Percentiles rank a stretch among this genome's conserved stretches.
phyloP scores from a whole-genome alignment of 2,797 vertebrate genomes.

The Cuniculus paca region DNA sequence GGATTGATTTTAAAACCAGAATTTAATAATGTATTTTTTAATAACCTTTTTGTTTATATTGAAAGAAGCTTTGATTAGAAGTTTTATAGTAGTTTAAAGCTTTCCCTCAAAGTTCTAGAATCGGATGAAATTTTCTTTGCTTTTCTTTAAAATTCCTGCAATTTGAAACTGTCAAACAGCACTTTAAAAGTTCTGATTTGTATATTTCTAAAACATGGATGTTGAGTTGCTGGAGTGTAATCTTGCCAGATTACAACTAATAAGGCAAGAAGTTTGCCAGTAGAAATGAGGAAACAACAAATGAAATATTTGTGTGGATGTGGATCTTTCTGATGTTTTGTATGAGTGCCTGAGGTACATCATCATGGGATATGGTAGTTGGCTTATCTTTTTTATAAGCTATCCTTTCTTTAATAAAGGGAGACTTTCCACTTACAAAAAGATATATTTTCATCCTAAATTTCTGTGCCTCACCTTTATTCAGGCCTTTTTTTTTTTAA shows the following conservation, averaged over 20 bases:
- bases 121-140: constrained; percentile 67
- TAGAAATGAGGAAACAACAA: constrained; percentile 24
- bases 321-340: constrained; percentile 7
- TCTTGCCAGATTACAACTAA: constrained; percentile 32
- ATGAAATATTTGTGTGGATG: not conserved
- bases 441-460: constrained; percentile 61
- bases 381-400: not conserved
- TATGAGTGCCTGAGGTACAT: not conserved
- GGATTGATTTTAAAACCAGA: constrained; percentile 49
- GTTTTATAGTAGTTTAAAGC: constrained; percentile 36
- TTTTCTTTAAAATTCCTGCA: constrained; percentile 77
- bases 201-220: constrained; percentile 59
- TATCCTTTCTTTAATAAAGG: not conserved
- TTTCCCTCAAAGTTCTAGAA: constrained; percentile 51
- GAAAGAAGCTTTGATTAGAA: constrained; percentile 30
- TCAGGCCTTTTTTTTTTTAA: constrained; percentile 50
- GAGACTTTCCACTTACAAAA: not conserved
- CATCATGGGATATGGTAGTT: not conserved
- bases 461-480: constrained; percentile 36
- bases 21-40: not conserved
- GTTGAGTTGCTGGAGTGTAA: constrained; percentile 2
- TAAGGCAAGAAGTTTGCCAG: constrained; percentile 53
- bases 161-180: constrained; percentile 69
- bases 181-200: constrained; percentile 56
- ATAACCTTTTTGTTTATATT: not conserved